Base-by-base conservation (phyloP, 2,888 invertebrate species). In the Cerastoderma edule region DNA sequence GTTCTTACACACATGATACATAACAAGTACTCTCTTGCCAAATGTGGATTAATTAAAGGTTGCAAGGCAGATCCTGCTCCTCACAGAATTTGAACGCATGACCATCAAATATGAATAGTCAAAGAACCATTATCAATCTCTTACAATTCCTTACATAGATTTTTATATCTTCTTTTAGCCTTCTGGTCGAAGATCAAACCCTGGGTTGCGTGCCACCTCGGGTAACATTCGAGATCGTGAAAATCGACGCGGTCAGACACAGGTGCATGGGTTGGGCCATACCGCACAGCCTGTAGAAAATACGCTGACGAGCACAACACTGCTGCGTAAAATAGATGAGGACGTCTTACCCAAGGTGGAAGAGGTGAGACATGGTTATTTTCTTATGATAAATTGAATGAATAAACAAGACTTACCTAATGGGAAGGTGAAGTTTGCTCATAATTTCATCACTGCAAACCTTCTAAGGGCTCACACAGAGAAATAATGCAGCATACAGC, bases 281-380 rank as follows among this genome's bases (percentile, higher is more conserved):
- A 76, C 80, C 50, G 33, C 72, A 16, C 46, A 63, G 22, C 35
- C 70, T 8, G 66, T 65, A 13, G 78, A 78, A 22, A 50, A 64
- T 10, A 27, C 69, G 5, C 60, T n/a, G n/a, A n/a, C n/a, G n/a
- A n/a, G 24, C 13, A 69, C 73, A 6, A 66, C 73, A 39, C 82
- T 83, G 16, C 73, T 84, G n/a, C 53, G 76, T 28, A 83, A 84
- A 64, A 83, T 84, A 53, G 83, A 74, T 3, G 84, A 83, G 63
- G 83, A 84, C 63, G 77, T 77, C 0, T 67, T 79, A 60, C 77
- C 85, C 2, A 86, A 83, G 60, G 85, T 86, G 5, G 85, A 86
- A 66, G 85, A 84, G 78, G 85, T 86, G 65, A 63, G 74, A 54
- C 16, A 30, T n/a, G 5, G 22, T n/a, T n/a, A n/a, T n/a, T n/a